phyloP scores from a whole-genome alignment of 2,113 vertebrate species.

The Zosterops borbonicus region DNA sequence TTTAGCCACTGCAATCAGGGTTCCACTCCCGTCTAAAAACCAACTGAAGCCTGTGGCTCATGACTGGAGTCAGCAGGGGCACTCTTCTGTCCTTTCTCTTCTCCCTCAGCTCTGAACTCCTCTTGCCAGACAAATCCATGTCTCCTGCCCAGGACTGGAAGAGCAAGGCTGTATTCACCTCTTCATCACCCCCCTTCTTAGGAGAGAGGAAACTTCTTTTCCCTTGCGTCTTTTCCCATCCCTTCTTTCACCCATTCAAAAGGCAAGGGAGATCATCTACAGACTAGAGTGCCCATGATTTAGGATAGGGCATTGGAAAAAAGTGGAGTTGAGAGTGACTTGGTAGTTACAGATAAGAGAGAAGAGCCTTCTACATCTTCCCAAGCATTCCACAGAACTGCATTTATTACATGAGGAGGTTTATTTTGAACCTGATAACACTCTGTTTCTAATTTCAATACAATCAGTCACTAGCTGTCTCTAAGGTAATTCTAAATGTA shows the following conservation, averaged over 20 bases:
- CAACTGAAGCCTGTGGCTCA: neutral
- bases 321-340: neutral
- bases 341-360: neutral
- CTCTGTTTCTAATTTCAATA: neutral
- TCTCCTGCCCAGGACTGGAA: neutral
- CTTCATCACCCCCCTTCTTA: neutral
- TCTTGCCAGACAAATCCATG: neutral
- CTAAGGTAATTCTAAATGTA: neutral
- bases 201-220: neutral
- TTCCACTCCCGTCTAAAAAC: neutral
- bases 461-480: neutral
- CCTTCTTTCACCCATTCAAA: neutral
- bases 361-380: neutral
- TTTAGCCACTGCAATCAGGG: neutral
- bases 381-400: neutral
- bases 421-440: neutral
- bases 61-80: neutral
- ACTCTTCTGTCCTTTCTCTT: neutral
- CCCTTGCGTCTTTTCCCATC: neutral
- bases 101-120: neutral
- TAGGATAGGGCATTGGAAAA: neutral
- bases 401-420: neutral
- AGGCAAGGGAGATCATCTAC: neutral
- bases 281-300: neutral
- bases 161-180: rapidly evolving